Conservation (phyloP, 2,797 vertebrate genomes). For the Phoeniculus purpureus region DNA sequence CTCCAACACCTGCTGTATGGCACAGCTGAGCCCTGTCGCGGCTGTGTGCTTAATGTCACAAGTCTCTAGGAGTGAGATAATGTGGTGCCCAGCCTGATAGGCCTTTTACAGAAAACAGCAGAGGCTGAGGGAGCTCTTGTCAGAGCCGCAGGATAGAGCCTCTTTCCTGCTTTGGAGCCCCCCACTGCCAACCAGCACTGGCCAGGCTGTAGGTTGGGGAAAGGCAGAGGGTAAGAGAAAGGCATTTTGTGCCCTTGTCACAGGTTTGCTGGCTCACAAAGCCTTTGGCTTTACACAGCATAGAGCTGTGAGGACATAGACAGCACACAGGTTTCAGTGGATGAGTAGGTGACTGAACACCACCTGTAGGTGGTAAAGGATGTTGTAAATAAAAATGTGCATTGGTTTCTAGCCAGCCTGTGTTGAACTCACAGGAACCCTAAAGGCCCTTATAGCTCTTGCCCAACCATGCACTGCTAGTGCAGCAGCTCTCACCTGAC, state of each 20-base stretch:
- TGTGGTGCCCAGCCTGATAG: background rate
- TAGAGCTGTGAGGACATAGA: accelerated
- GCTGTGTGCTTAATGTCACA: background rate
- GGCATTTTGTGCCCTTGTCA: accelerated
- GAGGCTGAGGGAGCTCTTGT: background rate
- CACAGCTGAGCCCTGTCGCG: background rate
- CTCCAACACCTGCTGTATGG: no score
- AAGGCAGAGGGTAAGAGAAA: background rate
- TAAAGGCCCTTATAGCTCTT: background rate
- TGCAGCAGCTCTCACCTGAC: conserved; percentile 82
- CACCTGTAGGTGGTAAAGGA: background rate
- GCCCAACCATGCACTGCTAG: accelerated
- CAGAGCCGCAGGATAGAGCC: accelerated
- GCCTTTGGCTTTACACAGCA: background rate
- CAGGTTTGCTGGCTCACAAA: background rate
- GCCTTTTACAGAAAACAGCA: background rate
- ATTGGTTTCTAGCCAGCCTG: background rate
- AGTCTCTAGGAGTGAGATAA: background rate
- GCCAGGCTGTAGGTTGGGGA: background rate
- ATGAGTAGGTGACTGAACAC: no score
- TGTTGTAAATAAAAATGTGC: background rate
- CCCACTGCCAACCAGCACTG: background rate
- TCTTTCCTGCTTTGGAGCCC: accelerated
- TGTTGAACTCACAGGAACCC: background rate
- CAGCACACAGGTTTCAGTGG: background rate